phyloP scores from a whole-genome alignment of 2,797 vertebrate species.

The Dryobates pubescens region DNA sequence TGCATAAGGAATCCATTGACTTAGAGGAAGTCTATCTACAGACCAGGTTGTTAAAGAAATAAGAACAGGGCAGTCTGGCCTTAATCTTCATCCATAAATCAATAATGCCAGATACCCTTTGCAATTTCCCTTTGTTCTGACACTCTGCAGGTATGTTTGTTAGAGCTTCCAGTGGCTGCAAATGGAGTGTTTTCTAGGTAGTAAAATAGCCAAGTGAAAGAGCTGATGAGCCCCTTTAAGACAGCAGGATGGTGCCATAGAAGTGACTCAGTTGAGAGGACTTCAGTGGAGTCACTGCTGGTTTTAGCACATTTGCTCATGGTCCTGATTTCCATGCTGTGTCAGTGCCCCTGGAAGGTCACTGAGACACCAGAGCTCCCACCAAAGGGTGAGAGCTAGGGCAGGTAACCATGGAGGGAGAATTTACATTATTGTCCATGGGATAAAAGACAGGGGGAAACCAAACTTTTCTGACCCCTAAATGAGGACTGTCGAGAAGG shows the following conservation, averaged over 20 bases:
- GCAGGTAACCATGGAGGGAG: not conserved
- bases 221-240: not conserved
- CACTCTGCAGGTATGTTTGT: not conserved
- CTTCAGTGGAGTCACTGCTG: not conserved
- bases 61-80: slow-evolving; percentile 43
- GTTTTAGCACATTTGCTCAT: fast-evolving
- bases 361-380: not conserved
- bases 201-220: not conserved
- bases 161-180: slow-evolving; percentile 9
- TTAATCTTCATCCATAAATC: slow-evolving; percentile 55
- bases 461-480: not conserved
- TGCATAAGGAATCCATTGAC: slow-evolving; percentile 35
- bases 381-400: not conserved
- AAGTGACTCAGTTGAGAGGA: not conserved
- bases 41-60: slow-evolving; percentile 36
- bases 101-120: slow-evolving; percentile 23
- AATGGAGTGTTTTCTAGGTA: not conserved
- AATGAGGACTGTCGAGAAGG: slow-evolving; percentile 31
- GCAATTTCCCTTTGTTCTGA: slow-evolving; percentile 41
- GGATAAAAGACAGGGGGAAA: not conserved
- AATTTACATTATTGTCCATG: not conserved
- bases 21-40: slow-evolving; percentile 41
- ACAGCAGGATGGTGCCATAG: not conserved
- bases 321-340: not conserved
- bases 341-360: not conserved